Evolutionary conservation across 2,113 vertebrate species (phyloP).

Genomic region (Periophthalmodon schlosseri): DNA sequence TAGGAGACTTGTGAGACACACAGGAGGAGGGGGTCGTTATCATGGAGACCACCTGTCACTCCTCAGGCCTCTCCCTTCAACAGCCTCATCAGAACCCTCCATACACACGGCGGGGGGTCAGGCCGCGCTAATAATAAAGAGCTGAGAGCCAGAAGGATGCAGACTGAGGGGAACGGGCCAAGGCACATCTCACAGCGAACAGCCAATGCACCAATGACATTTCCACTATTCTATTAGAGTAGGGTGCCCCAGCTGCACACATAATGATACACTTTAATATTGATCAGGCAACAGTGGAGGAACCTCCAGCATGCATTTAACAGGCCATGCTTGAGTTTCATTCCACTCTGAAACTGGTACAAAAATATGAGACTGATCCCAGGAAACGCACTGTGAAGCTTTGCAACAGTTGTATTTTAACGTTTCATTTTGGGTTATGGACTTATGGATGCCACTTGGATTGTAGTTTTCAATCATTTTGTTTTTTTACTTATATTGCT

Average conservation of each 20-base stretch:
- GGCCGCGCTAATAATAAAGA: slow-evolving; percentile 51
- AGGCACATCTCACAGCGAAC: slow-evolving; percentile 26
- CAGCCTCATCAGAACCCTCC: slow-evolving; percentile 48
- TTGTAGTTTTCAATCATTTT: background rate
- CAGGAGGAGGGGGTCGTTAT: slow-evolving; percentile 43
- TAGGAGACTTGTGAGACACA: slow-evolving; percentile 46
- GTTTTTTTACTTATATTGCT: background rate
- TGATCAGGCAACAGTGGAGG: slow-evolving; percentile 41
- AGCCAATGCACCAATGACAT: slow-evolving; percentile 22
- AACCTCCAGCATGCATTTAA: slow-evolving; percentile 25
- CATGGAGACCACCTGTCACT: slow-evolving; percentile 61
- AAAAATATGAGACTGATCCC: slow-evolving; percentile 3
- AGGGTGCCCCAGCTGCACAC: slow-evolving; percentile 7
- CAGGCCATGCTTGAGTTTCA: slow-evolving; percentile 29
- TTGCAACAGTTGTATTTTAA: background rate
- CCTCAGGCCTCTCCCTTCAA: slow-evolving; percentile 28
- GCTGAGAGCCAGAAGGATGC: slow-evolving; percentile 29
- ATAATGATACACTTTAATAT: slow-evolving; percentile 7
- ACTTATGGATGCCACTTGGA: background rate
- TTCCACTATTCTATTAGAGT: slow-evolving; percentile 18
- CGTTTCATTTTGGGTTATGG: background rate
- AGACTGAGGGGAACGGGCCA: slow-evolving; percentile 20
- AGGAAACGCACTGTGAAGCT: background rate
- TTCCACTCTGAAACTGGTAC: slow-evolving; percentile 55
- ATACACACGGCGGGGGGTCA: slow-evolving; percentile 46